Evolutionary conservation across 1,140 invertebrate species (phyloP).

Genomic region (Periplaneta americana): DNA sequence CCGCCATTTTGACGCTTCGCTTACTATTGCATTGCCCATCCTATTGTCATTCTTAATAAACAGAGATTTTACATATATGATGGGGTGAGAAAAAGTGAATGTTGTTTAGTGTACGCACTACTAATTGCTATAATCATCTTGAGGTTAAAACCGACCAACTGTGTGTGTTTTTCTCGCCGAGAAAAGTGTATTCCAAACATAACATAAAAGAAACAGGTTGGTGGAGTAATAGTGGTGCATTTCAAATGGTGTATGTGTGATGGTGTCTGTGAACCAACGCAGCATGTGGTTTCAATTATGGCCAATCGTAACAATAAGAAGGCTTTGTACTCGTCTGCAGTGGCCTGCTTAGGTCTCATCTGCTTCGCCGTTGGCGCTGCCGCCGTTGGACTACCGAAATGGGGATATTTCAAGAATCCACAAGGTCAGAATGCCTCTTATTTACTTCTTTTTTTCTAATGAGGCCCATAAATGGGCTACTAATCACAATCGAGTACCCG

Average conservation of each 20-base stretch:
- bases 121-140: neutral
- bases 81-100: no score
- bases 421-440: slow-evolving; percentile 39
- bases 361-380: slow-evolving; percentile 70
- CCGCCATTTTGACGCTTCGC: neutral
- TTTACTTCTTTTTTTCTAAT: neutral
- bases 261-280: neutral
- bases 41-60: no score
- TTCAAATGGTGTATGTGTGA: neutral
- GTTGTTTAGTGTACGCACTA: no score
- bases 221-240: neutral
- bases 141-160: neutral
- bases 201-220: no score
- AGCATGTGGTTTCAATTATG: neutral
- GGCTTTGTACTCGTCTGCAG: slow-evolving; percentile 46
- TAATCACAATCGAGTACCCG: no score
- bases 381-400: slow-evolving; percentile 67
- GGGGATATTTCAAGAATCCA: slow-evolving; percentile 70
- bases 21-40: no score
- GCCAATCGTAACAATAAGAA: slow-evolving; percentile 10
- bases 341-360: slow-evolving; percentile 67
- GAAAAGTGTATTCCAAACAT: neutral
- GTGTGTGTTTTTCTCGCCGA: neutral
- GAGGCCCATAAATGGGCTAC: no score
- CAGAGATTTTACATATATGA: no score